These are phyloP conservation scores for Disparrhopalites patrizii DNA, from an alignment of 2,888 invertebrate genomes.

Conservation along the genomic window DNA sequence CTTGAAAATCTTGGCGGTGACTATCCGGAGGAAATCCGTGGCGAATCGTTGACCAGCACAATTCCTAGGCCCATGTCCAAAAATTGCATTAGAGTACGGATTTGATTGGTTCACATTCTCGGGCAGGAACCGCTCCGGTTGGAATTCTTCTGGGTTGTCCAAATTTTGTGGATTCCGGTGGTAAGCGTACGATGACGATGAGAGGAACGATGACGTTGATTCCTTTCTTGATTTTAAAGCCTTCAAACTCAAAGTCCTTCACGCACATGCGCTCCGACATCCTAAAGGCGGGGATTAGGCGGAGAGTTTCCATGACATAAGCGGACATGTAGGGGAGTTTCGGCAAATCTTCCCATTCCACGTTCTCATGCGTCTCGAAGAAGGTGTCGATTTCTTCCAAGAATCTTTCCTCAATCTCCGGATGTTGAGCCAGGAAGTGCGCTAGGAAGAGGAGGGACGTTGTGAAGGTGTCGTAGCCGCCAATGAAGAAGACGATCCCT, in stretches of 20 bases:
- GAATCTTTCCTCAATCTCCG: neutral
- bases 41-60: constrained; percentile 16
- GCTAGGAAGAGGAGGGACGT: neutral
- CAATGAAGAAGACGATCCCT: neutral
- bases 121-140: constrained; percentile 39
- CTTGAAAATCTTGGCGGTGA: neutral
- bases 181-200: constrained; percentile 35
- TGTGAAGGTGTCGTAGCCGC: neutral
- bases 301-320: constrained; percentile 24
- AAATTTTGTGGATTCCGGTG: constrained; percentile 37
- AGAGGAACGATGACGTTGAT: constrained; percentile 31
- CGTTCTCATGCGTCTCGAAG: neutral
- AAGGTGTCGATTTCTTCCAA: neutral
- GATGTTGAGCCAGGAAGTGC: neutral
- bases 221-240: constrained; percentile 37
- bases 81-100: constrained; percentile 29
- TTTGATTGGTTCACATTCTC: constrained; percentile 30
- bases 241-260: constrained; percentile 24
- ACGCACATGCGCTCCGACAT: constrained; percentile 18
- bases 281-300: constrained; percentile 17
- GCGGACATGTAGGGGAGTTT: constrained; percentile 20
- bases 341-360: constrained; percentile 9
- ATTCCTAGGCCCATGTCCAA: constrained; percentile 42
- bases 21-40: neutral
- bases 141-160: constrained; percentile 36